Base-by-base conservation (phyloP, 1,140 invertebrate species). In the Eulimnadia texana region DNA sequence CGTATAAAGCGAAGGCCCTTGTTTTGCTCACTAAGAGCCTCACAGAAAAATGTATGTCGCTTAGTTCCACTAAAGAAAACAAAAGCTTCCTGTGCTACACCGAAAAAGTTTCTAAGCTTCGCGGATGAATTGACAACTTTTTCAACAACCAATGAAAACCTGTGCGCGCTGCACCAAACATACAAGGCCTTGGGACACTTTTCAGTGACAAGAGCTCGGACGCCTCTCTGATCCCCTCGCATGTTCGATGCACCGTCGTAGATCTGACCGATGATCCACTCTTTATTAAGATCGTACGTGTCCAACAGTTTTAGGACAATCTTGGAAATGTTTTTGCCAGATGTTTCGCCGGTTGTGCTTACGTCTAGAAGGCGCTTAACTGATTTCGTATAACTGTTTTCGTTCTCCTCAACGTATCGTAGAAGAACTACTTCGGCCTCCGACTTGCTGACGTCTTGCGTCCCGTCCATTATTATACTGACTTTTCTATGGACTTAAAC, bases 191-290 rank as follows among this genome's bases (percentile, higher is more conserved):
- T 28, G 2, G 55, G 55, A n/a, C 28, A 27, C 24, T 57, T 27
- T 20, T 28, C 29, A 3, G 42, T 16, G 3, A 57, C 25, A 3
- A n/a, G 20, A 27, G 54, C 25, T n/a, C 29, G 54, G 20, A 27
- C n/a, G 19, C 54, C 54, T n/a, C 54, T 19, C 25, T 28, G 24
- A 19, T 22, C 54, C 19, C n/a, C 54, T 56, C 23, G 1, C n/a
- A 56, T 25, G 54, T 19, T 56, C 9, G n/a, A 57, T 33, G 55
- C 55, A 20, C 55, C 55, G 16, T 57, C 55, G 24, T 33, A 57
- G 16, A 20, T 33, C 55, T 33, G 28, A 33, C 55, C 55, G 9
- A 57, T 57, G 33, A 42, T 6, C 33, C 33, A 42, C 16, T 42
- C 33, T 9, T 16, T 6, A 42, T 6, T 9, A 6, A 42, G 16